Evolutionary conservation across 2,113 vertebrate genomes (phyloP).

Genomic region (Sylvia atricapilla): DNA sequence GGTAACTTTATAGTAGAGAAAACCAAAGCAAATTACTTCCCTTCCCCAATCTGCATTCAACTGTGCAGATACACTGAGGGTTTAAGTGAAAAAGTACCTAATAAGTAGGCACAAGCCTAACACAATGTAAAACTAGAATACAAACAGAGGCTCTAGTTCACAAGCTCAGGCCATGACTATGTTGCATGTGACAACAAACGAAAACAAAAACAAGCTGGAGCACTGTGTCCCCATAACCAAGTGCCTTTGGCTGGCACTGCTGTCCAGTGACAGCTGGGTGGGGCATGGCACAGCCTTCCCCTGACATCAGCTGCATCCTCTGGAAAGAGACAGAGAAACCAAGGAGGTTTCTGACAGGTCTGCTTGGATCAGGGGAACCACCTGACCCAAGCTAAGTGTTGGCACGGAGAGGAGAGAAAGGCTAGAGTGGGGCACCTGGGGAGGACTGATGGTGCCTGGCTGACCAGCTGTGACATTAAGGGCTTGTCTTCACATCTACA

Average conservation of each 20-base stretch:
- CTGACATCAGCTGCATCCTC: rapidly evolving
- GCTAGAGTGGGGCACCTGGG: rapidly evolving
- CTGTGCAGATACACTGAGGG: background rate
- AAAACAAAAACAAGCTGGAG: background rate
- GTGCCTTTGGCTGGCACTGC: background rate
- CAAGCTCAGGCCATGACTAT: background rate
- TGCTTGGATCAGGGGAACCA: background rate
- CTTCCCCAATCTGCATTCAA: background rate
- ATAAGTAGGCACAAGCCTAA: background rate
- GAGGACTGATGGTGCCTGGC: background rate
- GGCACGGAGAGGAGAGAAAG: background rate
- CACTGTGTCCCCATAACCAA: rapidly evolving
- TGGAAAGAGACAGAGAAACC: background rate
- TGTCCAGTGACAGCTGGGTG: background rate
- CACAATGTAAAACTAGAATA: background rate
- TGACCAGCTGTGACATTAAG: background rate
- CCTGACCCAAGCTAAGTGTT: background rate
- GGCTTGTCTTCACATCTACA: background rate
- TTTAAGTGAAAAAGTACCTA: background rate
- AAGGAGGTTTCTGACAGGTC: background rate
- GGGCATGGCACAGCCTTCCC: background rate
- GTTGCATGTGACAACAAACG: rapidly evolving
- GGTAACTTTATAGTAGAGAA: background rate
- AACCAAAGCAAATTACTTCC: background rate
- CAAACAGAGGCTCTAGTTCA: background rate